Evolutionary conservation across 2,113 vertebrate species (phyloP).

Genomic region (Phainopepla nitens): DNA sequence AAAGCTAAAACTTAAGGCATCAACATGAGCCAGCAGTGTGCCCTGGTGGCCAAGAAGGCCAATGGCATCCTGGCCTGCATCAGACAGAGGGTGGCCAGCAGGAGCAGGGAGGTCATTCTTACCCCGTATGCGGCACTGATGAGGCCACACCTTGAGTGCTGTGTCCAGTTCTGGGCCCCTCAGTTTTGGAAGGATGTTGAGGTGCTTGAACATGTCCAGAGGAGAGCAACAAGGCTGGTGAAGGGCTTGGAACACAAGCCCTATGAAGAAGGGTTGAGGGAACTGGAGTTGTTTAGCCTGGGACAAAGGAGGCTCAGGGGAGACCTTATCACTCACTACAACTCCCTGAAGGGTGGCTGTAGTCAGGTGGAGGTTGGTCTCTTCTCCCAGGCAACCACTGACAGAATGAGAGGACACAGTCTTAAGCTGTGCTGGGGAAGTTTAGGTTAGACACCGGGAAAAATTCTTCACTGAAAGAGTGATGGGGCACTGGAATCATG

Average conservation of each 20-base stretch:
- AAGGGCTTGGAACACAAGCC: not conserved
- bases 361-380: not conserved
- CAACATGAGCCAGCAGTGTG: not conserved
- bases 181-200: not conserved
- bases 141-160: not conserved
- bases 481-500: not conserved
- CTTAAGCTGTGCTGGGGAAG: not conserved
- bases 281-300: not conserved
- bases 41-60: not conserved
- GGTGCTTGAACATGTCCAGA: not conserved
- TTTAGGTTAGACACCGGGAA: not conserved
- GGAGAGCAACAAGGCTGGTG: not conserved
- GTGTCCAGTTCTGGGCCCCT: not conserved
- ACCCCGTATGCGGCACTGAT: not conserved
- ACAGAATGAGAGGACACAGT: not conserved
- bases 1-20: not conserved
- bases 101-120: not conserved
- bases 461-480: not conserved
- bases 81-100: not conserved
- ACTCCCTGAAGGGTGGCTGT: too few relatives aligned
- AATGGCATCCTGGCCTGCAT: fast-evolving
- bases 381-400: too few relatives aligned
- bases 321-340: too few relatives aligned
- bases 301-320: too few relatives aligned
- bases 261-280: not conserved